Evolutionary conservation across 2,888 invertebrate genomes (phyloP).

Genomic region (Lottia scabra): DNA sequence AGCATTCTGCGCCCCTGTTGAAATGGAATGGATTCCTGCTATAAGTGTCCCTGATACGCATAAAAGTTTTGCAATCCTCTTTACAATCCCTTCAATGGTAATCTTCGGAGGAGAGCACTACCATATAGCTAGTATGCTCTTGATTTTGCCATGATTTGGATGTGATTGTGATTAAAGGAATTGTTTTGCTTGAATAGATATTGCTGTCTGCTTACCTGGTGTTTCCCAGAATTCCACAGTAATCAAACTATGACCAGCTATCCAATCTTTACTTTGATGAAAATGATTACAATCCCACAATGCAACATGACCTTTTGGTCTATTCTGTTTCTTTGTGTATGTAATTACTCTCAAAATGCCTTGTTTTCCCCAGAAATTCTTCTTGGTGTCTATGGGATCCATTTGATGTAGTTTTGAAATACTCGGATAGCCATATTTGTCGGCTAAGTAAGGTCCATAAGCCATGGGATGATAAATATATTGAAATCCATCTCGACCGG

Average conservation of each 20-base stretch:
- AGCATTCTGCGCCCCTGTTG: too few relatives aligned
- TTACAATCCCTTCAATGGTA: too few relatives aligned
- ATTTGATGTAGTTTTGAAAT: slow-evolving; percentile 54
- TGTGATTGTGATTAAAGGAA: too few relatives aligned
- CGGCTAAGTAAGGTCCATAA: slow-evolving; percentile 63
- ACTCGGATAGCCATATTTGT: slow-evolving; percentile 64
- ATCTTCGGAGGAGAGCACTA: too few relatives aligned
- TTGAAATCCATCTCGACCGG: slow-evolving; percentile 53
- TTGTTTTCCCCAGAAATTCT: slow-evolving; percentile 60
- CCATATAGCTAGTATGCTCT: too few relatives aligned
- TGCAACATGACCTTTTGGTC: slow-evolving; percentile 63
- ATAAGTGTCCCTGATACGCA: too few relatives aligned
- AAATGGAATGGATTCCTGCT: too few relatives aligned
- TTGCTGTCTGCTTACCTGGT: slow-evolving; percentile 50
- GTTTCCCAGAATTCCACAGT: slow-evolving; percentile 68
- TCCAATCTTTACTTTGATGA: slow-evolving; percentile 64
- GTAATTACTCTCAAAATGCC: slow-evolving; percentile 64
- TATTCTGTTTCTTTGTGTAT: slow-evolving; percentile 56
- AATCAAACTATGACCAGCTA: slow-evolving; percentile 54
- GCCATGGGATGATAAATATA: slow-evolving; percentile 65
- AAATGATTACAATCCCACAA: slow-evolving; percentile 68
- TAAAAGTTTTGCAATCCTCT: too few relatives aligned
- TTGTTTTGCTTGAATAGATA: too few relatives aligned
- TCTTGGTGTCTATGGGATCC: slow-evolving; percentile 54
- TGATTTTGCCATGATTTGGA: too few relatives aligned